phyloP scores from a whole-genome alignment of 2,113 vertebrate species.

The Macroglossus sobrinus region DNA sequence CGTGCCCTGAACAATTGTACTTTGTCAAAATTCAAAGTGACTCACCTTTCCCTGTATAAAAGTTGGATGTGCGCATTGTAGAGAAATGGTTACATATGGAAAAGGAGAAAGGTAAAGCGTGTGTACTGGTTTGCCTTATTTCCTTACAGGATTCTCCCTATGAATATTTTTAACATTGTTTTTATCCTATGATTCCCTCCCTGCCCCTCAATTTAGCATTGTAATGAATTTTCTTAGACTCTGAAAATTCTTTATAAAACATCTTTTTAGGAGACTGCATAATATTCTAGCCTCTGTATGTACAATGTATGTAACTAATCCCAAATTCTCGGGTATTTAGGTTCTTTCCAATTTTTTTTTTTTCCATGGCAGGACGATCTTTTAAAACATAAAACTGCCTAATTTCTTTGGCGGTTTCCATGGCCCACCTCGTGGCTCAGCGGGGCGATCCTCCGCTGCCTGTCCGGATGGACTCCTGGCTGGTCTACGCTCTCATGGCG shows the following conservation, averaged over 20 bases:
- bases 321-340: not conserved
- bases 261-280: not conserved
- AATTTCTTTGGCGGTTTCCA: not conserved
- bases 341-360: not conserved
- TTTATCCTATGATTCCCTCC: not conserved
- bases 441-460: not conserved
- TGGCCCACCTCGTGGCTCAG: not conserved
- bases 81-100: not conserved
- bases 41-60: not conserved
- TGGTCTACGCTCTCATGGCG: fast-evolving
- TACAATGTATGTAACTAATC: not conserved
- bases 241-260: not conserved
- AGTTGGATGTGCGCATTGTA: not conserved
- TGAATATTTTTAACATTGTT: not conserved
- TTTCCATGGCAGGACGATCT: not conserved
- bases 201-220: not conserved
- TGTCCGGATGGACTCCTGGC: not conserved
- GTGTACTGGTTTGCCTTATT: not conserved
- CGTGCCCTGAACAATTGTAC: not conserved
- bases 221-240: not conserved
- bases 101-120: not conserved
- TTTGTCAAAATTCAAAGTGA: not conserved
- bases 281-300: not conserved
- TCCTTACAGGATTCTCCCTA: not conserved
- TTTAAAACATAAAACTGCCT: not conserved